Percentiles rank a stretch among this genome's conserved stretches.
phyloP scores from a whole-genome alignment of 2,888 invertebrate species.

The Dromius quadrimaculatus region DNA sequence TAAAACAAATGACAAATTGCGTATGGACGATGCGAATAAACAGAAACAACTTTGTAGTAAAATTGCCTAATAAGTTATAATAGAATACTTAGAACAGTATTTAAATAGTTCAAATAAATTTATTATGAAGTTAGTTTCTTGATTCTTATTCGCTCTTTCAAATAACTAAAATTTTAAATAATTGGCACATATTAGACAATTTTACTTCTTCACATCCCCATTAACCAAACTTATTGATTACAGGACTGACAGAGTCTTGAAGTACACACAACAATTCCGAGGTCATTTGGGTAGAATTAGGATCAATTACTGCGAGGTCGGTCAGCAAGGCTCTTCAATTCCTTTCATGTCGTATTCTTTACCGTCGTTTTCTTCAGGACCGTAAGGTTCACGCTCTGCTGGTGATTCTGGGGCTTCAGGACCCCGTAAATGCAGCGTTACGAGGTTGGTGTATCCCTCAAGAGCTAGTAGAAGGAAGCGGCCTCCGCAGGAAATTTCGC shows the following conservation, averaged over 20 bases:
- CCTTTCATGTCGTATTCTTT: slow-evolving; percentile 72
- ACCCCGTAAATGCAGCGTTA: slow-evolving; percentile 74
- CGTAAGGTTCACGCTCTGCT: slow-evolving; percentile 64
- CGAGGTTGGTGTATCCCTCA: slow-evolving; percentile 74
- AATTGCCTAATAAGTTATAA: no score
- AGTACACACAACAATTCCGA: slow-evolving; percentile 53
- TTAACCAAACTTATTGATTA: slow-evolving; percentile 9
- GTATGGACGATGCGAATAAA: no score
- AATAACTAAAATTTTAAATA: neutral
- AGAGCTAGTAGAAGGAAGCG: slow-evolving; percentile 77
- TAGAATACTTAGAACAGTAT: no score
- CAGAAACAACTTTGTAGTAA: no score
- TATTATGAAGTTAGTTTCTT: no score
- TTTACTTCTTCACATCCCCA: slow-evolving; percentile 5
- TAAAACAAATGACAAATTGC: no score
- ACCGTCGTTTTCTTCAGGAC: slow-evolving; percentile 71
- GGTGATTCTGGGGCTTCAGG: slow-evolving; percentile 55
- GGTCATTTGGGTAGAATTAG: slow-evolving; percentile 49
- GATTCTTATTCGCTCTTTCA: neutral
- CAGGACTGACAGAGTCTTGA: slow-evolving; percentile 42
- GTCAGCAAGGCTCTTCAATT: slow-evolving; percentile 62
- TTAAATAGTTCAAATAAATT: no score
- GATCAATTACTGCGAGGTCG: slow-evolving; percentile 49
- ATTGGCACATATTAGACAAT: neutral
- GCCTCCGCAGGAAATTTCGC: slow-evolving; percentile 82